These are phyloP conservation scores for Galerucella pusilla DNA, from an alignment of 2,888 invertebrate species.

Conservation along the genomic window DNA sequence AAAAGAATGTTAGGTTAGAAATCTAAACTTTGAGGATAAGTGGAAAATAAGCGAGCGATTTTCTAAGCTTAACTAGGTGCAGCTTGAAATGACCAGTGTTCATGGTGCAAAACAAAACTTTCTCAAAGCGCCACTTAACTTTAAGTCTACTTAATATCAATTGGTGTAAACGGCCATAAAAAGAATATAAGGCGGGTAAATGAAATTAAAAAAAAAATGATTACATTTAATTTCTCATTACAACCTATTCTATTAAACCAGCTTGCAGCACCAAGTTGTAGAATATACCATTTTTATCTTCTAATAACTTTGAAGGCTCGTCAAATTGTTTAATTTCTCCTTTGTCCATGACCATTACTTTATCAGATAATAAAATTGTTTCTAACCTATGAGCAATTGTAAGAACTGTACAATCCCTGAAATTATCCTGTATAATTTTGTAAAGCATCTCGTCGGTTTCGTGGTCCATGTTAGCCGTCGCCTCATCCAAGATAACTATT, in stretches of 20 bases:
- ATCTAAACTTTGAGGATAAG: too few species aligned
- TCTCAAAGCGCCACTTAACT: too few species aligned
- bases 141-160: too few species aligned
- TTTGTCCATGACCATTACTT: conserved; percentile 67
- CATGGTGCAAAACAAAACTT: too few species aligned
- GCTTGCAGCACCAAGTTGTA: conserved; percentile 74
- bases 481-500: conserved; percentile 69
- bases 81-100: too few species aligned
- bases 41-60: too few species aligned
- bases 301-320: conserved; percentile 64
- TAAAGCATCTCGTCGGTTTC: conserved; percentile 67
- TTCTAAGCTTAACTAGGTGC: too few species aligned
- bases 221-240: neutral
- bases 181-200: too few species aligned
- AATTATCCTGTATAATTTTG: conserved; percentile 67
- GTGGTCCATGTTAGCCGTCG: conserved; percentile 69
- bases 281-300: conserved; percentile 71
- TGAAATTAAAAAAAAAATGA: too few species aligned
- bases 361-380: conserved; percentile 68
- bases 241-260: conserved; percentile 65
- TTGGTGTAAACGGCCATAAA: too few species aligned
- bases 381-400: conserved; percentile 63
- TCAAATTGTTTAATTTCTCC: conserved; percentile 62
- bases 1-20: too few species aligned
- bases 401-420: conserved; percentile 67